Conservation (phyloP, 2,888 invertebrate species). For the Polietes domitor region DNA sequence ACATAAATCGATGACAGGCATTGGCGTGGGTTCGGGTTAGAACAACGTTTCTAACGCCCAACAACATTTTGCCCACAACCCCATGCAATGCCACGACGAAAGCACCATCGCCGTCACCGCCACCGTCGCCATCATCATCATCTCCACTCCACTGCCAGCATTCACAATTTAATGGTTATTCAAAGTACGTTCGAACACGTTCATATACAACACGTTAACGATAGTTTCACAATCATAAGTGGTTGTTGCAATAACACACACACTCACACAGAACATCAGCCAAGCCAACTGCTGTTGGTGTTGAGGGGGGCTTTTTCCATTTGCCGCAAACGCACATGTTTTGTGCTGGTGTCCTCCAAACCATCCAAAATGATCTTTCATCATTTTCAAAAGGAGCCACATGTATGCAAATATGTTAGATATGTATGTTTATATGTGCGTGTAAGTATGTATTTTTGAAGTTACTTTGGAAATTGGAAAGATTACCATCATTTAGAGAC, state of each 20-base stretch:
- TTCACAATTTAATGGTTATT: slow-evolving; percentile 33
- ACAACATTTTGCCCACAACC: slow-evolving; percentile 63
- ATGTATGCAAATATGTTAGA: background rate
- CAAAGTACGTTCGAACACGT: slow-evolving; percentile 35
- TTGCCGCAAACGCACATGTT: slow-evolving; percentile 37
- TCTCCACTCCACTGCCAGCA: background rate
- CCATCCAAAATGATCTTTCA: slow-evolving; percentile 55
- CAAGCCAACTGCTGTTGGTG: background rate
- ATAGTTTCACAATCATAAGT: slow-evolving; percentile 67
- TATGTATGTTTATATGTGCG: background rate
- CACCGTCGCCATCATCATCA: background rate
- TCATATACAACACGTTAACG: slow-evolving; percentile 63
- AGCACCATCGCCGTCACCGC: background rate
- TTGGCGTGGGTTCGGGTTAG: slow-evolving; percentile 53
- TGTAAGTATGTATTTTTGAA: slow-evolving; percentile 23
- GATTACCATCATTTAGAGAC: slow-evolving; percentile 51
- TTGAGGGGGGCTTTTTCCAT: slow-evolving; percentile 27
- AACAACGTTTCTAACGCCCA: slow-evolving; percentile 71
- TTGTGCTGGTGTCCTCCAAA: slow-evolving; percentile 51
- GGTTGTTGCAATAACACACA: slow-evolving; percentile 55
- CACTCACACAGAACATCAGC: background rate
- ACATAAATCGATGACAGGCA: slow-evolving; percentile 77
- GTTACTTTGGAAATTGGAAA: slow-evolving; percentile 36
- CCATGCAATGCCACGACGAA: background rate
- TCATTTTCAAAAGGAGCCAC: slow-evolving; percentile 35